Evolutionary conservation across 53 echinoderm and acorn worm genomes (phyloP), one percentile per base, ranked within the genome.

Genomic region (Antedon mediterranea): DNA sequence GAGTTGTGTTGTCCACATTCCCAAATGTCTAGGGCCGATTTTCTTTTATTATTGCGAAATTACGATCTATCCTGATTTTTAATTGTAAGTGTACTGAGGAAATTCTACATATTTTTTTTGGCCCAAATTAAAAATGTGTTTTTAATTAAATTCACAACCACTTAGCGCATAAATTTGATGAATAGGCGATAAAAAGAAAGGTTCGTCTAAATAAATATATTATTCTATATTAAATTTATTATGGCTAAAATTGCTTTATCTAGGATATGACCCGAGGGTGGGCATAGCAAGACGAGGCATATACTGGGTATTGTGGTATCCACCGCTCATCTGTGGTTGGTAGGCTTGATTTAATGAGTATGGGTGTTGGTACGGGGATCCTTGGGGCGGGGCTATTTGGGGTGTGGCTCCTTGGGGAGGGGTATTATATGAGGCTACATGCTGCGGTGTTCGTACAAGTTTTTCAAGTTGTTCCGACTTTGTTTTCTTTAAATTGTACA

Each of bases 391-490:
- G 43, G 32, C 30, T 29, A n/a, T 28, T 34, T 43, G 79, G 2
- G 0, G n/a, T n/a, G n/a, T n/a, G 33, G 34, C 0, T 80, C 77
- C 3, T 29, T 30, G 11, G 77, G 43, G 71, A 6, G 11, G 33
- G 79, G n/a, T 79, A 23, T 27, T 32, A 29, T 44, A 43, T 23
- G 81, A 18, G 32, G 75, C 34, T 27, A 41, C 78, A 0, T 34
- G 76, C 70, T 79, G 82, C 72, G 72, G 26, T 11, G 75, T 81
- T 27, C 31, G 74, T 31, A 89, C 31, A 0, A 95, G 77, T 77
- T 95, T 91, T 41, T 73, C 82, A 87, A 95, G 89, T 83, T 95
- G 89, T 71, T 95, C 97, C 0, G 97, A 83, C 76, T 95, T 91
- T 73, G 92, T 95, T 76, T 89, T 89, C 32, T 87, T 73, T 28